A percentile compares a stretch with the other conserved stretches of the same genome.
phyloP scores from a whole-genome alignment of 2,888 invertebrate species.

The Panorpa germanica region DNA sequence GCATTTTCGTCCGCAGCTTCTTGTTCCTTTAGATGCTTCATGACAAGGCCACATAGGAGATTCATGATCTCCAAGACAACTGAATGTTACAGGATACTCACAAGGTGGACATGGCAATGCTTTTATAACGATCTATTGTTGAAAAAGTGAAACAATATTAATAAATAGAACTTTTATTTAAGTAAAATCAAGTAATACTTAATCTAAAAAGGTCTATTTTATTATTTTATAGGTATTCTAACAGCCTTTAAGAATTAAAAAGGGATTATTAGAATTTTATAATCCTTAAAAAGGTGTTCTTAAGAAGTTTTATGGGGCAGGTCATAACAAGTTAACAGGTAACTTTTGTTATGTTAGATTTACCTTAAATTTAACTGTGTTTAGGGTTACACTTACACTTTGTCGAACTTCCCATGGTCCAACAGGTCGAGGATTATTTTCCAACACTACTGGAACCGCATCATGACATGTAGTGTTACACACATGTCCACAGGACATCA shows the following conservation, averaged over 20 bases:
- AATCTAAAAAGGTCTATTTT: slow-evolving; percentile 1
- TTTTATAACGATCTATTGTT: slow-evolving; percentile 25
- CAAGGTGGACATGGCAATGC: slow-evolving; percentile 52
- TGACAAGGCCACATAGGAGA: slow-evolving; percentile 45
- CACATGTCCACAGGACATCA: slow-evolving; percentile 39
- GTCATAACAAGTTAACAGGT: too few relatives aligned
- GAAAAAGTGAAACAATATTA: neutral
- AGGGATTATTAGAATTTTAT: too few relatives aligned
- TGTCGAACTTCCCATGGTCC: slow-evolving; percentile 45
- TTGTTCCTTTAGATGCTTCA: slow-evolving; percentile 41
- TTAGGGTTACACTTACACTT: slow-evolving; percentile 17
- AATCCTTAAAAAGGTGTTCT: too few relatives aligned
- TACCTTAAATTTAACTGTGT: neutral
- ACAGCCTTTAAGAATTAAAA: too few relatives aligned
- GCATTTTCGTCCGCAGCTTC: slow-evolving; percentile 71
- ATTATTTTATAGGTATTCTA: too few relatives aligned
- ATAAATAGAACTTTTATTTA: neutral
- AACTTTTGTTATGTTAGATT: too few relatives aligned
- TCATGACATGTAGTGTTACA: slow-evolving; percentile 62
- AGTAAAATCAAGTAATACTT: neutral
- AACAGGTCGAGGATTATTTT: slow-evolving; percentile 32
- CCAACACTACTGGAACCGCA: slow-evolving; percentile 41
- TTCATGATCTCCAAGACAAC: slow-evolving; percentile 58
- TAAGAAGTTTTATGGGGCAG: too few relatives aligned
- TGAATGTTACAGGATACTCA: slow-evolving; percentile 43